Evolutionary conservation across 2,888 invertebrate species (phyloP).

Genomic region (Epicampocera succincta): DNA sequence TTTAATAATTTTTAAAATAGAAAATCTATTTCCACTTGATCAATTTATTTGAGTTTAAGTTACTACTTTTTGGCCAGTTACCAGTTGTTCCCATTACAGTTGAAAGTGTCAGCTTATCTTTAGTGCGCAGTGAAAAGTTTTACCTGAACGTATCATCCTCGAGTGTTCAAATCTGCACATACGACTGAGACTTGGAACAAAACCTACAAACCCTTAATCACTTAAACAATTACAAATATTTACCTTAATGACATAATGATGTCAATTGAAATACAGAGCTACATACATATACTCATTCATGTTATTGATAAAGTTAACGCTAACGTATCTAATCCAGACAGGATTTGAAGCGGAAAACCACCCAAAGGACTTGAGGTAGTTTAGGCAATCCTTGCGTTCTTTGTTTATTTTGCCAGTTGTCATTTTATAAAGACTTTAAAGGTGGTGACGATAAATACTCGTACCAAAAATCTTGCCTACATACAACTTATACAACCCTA

Average conservation of each 20-base stretch:
- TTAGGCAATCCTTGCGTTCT: background rate
- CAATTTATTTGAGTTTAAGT: too few species aligned
- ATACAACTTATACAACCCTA: conserved; percentile 45
- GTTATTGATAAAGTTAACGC: conserved; percentile 28
- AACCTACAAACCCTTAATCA: conserved; percentile 11
- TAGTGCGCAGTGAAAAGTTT: conserved; percentile 2
- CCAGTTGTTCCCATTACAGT: too few species aligned
- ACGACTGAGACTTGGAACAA: background rate
- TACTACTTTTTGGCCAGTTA: too few species aligned
- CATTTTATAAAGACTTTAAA: conserved; percentile 26
- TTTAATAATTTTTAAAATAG: too few species aligned
- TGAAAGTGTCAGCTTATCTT: too few species aligned
- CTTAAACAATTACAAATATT: conserved; percentile 64
- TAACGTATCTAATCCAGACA: conserved; percentile 5
- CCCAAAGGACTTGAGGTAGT: conserved; percentile 42
- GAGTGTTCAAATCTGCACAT: background rate
- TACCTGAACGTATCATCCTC: too few species aligned
- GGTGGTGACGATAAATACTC: conserved; percentile 53
- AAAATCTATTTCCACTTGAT: too few species aligned
- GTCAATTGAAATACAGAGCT: conserved; percentile 71
- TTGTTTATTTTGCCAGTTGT: background rate
- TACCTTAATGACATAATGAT: conserved; percentile 75
- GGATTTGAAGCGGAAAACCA: conserved; percentile 38
- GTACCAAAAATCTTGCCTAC: conserved; percentile 12
- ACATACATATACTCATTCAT: too few species aligned